A percentile compares a stretch with the other conserved stretches of the same genome.
Conservation (phyloP, 2,888 invertebrate species). For the Xestia xanthographa region DNA sequence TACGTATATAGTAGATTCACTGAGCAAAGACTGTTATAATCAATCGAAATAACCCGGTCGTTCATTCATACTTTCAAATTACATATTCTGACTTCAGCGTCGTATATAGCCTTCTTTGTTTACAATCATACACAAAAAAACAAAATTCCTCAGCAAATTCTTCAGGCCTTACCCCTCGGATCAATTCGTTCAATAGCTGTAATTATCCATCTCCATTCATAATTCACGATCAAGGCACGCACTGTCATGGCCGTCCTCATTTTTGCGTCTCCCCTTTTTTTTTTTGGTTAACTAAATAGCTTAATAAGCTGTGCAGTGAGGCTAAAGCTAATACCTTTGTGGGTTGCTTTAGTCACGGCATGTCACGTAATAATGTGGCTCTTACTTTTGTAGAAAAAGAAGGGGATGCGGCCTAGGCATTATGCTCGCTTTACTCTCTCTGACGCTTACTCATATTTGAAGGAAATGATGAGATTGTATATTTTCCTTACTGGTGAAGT, state of each 20-base stretch:
- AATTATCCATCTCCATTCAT: constrained; percentile 51
- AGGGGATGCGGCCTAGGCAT: constrained; percentile 1
- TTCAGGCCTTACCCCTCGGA: constrained; percentile 20
- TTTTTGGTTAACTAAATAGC: constrained; percentile 65
- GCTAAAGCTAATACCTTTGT: constrained; percentile 48
- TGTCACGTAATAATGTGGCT: constrained; percentile 54
- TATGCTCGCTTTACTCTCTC: not conserved
- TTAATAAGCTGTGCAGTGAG: constrained; percentile 61
- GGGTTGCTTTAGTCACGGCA: constrained; percentile 59
- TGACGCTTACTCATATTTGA: not conserved
- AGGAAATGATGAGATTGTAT: not conserved
- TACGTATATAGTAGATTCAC: not conserved
- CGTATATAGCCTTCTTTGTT: not conserved
- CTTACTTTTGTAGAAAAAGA: constrained; percentile 24
- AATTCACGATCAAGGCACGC: constrained; percentile 60
- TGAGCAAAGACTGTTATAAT: not conserved
- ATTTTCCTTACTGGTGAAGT: not conserved
- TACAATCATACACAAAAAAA: constrained; percentile 7
- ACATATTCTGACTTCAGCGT: not conserved
- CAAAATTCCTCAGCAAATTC: constrained; percentile 15
- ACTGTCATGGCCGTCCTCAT: constrained; percentile 59
- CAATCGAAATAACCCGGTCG: not conserved
- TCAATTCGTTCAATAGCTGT: constrained; percentile 51
- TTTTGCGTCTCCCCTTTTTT: constrained; percentile 58
- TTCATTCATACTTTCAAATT: not conserved